These are phyloP conservation scores for Tapirus terrestris DNA, from an alignment of 2,113 vertebrate genomes.

Conservation along the genomic window DNA sequence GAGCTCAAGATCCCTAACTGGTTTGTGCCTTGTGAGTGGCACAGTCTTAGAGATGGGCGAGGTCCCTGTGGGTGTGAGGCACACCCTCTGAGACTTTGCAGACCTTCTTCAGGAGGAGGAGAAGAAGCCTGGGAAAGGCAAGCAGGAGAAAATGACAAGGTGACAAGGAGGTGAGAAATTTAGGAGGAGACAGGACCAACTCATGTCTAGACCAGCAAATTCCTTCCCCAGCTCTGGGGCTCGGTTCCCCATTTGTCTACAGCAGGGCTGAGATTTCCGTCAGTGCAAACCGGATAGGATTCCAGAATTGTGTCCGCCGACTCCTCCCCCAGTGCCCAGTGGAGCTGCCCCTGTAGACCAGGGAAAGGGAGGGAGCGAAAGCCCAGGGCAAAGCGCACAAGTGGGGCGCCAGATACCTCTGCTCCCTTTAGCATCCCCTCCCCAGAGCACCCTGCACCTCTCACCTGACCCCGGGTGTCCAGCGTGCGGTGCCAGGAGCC, in stretches of 20 bases:
- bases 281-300: too few species aligned
- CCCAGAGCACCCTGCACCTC: not conserved
- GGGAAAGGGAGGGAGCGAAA: too few species aligned
- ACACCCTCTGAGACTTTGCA: not conserved
- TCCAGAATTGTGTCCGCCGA: too few species aligned
- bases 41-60: not conserved
- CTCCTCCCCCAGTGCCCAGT: not conserved
- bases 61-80: not conserved
- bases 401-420: not conserved
- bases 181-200: not conserved
- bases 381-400: not conserved
- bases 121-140: not conserved
- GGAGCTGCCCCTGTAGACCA: not conserved
- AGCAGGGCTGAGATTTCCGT: not conserved
- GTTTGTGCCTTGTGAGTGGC: not conserved
- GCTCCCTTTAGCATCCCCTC: accelerated
- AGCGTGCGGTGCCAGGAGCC: slow-evolving; percentile 4
- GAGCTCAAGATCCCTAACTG: not conserved
- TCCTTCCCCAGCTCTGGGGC: not conserved
- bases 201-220: not conserved
- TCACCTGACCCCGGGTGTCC: accelerated
- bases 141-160: not conserved
- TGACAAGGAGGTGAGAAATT: not conserved
- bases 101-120: not conserved
- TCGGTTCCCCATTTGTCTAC: not conserved